phyloP scores from a whole-genome alignment of 2,797 vertebrate species.

The Pseudochirops corinnae region DNA sequence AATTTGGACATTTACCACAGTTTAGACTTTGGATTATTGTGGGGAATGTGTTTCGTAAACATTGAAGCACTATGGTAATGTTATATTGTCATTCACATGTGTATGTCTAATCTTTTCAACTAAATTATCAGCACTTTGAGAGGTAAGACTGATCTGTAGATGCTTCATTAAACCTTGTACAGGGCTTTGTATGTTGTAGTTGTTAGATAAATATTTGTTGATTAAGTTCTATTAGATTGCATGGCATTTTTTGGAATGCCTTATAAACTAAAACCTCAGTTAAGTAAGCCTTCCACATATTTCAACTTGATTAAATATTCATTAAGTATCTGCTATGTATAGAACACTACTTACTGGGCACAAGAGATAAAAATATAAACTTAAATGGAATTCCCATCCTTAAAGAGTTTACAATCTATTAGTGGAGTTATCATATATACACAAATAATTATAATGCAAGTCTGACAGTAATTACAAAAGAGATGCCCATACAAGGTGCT shows the following conservation, averaged over 20 bases:
- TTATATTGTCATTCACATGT: not conserved
- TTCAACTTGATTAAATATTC: not conserved
- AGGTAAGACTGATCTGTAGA: not conserved
- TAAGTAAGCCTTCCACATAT: not conserved
- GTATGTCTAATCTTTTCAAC: not conserved
- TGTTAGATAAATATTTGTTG: not conserved
- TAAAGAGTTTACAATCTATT: not conserved
- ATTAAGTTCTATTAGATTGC: not conserved
- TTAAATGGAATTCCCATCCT: not conserved
- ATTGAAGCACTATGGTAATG: not conserved
- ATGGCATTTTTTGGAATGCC: not conserved
- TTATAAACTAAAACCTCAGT: not conserved
- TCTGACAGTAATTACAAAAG: not conserved
- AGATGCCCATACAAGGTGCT: not conserved
- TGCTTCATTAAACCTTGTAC: not conserved
- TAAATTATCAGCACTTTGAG: not conserved
- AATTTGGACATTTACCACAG: not conserved
- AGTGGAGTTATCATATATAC: not conserved
- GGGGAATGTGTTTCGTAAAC: not conserved
- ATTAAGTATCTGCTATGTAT: not conserved
- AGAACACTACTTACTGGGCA: not conserved
- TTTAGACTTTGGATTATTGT: not conserved
- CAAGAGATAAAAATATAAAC: not conserved
- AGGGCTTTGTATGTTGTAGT: not conserved
- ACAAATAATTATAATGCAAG: not conserved